Evolutionary conservation across 2,113 vertebrate genomes (phyloP), one percentile per base, ranked within the genome.

Genomic region (Phaetusa simplex): DNA sequence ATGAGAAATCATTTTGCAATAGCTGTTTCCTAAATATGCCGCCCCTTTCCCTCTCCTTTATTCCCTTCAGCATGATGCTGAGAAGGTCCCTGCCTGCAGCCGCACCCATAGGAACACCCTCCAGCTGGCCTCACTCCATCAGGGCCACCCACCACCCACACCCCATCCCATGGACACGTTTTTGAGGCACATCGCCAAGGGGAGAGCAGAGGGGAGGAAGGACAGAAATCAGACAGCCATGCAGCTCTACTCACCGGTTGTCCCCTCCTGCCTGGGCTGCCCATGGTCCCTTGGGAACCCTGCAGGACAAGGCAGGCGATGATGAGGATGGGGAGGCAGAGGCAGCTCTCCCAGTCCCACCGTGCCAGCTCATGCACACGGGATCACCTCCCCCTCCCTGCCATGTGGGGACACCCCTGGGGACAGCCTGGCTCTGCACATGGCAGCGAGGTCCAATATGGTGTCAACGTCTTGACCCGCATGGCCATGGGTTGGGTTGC

Each of bases 231-330:
- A 69, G 40, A 8, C 47, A 55, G 26, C 27, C 2, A 0, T 36
- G 16, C 20, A 49, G 34, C 66, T 72, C 53, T 45, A 98, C 98
- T 98, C 95, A 99, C 99, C 69, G 3, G 77, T 2, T 47, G 58
- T 26, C 99, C 99, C 62, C 97, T 98, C 94, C 67, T 97, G 85
- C 99, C 99, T 0, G 95, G 65, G 50, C 72, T 97, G 71, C 99
- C 99, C 32, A 88, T 0, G 4, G 83, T 55, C 53, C 99, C 99
- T 9, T 96, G 58, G 15, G 83, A 71, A 62, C 99, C 99, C 99
- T 99, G 96, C 64, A 86, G 65, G 77, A 82, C 0, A n/a, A 93
- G 32, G 43, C 32, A 34, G 61, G 59, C 14, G 43, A 56, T 23
- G 49, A 65, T 89, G 71, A 72, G 65, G 49, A 76, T 50, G 43